A percentile compares a stretch with the other conserved stretches of the same genome.
Evolutionary conservation across 2,888 invertebrate genomes (phyloP).

Genomic region (Tipula helvola): DNA sequence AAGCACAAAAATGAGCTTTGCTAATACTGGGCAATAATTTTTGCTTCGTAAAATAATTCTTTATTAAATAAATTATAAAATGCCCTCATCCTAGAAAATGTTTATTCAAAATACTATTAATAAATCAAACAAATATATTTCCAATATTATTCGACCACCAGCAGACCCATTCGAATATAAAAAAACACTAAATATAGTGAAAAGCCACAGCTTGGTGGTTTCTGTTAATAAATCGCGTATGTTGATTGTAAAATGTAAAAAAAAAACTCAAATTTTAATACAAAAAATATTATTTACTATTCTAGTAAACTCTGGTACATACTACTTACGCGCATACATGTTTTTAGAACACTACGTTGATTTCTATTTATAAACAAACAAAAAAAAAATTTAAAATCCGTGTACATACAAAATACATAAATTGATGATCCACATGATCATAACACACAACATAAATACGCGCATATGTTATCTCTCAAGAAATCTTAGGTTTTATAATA

Average conservation of each 20-base stretch:
- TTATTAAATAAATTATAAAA: too few relatives aligned
- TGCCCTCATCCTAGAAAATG: too few relatives aligned
- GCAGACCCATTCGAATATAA: background rate
- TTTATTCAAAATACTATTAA: background rate
- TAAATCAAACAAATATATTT: background rate
- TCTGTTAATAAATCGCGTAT: background rate
- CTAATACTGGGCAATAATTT: too few relatives aligned
- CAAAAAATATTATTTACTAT: background rate
- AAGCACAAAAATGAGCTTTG: too few relatives aligned
- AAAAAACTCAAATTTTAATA: background rate
- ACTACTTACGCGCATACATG: background rate
- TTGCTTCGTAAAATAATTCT: too few relatives aligned
- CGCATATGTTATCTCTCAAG: background rate
- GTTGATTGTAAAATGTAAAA: background rate
- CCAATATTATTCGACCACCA: background rate
- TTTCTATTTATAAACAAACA: background rate
- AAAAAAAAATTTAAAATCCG: background rate
- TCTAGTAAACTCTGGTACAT: background rate
- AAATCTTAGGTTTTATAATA: background rate
- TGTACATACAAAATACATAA: background rate
- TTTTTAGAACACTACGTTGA: background rate
- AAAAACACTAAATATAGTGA: background rate
- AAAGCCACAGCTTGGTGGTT: background rate
- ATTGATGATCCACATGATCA: slow-evolving; percentile 4
- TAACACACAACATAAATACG: background rate